Conservation (phyloP, 1,140 invertebrate genomes). For the Samia ricini region DNA sequence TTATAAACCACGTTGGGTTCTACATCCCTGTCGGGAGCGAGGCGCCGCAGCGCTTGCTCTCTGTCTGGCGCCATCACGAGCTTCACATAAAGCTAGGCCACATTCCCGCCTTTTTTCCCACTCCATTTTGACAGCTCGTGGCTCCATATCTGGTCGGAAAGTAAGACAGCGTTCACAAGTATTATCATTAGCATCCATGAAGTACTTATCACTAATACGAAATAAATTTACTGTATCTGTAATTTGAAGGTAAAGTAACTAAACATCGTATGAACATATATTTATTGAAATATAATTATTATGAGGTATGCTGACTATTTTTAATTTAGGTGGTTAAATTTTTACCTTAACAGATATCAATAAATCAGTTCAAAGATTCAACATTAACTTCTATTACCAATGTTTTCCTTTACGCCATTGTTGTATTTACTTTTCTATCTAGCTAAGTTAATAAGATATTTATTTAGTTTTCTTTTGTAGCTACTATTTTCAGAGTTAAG, state of each 20-base stretch:
- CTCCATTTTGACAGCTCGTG: conserved; percentile 77
- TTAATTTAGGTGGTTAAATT: too few relatives aligned
- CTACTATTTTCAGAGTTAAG: too few relatives aligned
- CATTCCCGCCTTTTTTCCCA: conserved; percentile 77
- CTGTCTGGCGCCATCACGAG: conserved; percentile 69
- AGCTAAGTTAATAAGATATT: too few relatives aligned
- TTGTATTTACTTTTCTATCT: too few relatives aligned
- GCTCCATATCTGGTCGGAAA: conserved; percentile 74
- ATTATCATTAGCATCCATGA: neutral
- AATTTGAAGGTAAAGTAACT: neutral
- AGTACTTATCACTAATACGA: neutral
- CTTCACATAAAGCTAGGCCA: conserved; percentile 73
- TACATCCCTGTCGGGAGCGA: conserved; percentile 46
- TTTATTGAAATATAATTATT: too few relatives aligned
- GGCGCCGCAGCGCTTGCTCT: conserved; percentile 29
- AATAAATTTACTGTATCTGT: neutral
- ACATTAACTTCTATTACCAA: too few relatives aligned
- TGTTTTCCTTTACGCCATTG: too few relatives aligned
- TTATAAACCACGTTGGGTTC: conserved; percentile 75
- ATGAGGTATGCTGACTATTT: too few relatives aligned
- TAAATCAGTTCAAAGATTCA: too few relatives aligned
- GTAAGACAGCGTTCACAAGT: conserved; percentile 69
- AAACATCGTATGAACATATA: too few relatives aligned
- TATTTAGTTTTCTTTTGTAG: too few relatives aligned
- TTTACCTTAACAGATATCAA: too few relatives aligned